Evolutionary conservation across 2,888 invertebrate species (phyloP), one percentile per base, ranked within the genome.

Genomic region (Athalia rosae): DNA sequence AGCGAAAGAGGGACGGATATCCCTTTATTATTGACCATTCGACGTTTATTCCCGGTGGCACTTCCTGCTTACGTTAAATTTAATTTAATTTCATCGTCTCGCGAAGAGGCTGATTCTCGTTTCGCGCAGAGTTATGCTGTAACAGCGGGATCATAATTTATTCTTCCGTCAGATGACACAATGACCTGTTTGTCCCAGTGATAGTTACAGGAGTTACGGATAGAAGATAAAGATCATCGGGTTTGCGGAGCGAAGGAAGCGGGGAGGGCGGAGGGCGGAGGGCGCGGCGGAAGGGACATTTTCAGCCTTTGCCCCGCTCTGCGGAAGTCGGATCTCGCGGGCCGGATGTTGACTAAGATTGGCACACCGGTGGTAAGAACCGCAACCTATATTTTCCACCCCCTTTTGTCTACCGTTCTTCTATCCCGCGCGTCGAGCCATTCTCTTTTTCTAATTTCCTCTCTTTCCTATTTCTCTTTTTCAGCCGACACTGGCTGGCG

Each of bases 201-300:
- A 11, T n/a, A 53, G n/a, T n/a, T 9, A 9, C 53, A n/a, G 4
- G 3, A 9, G 43, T 58, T 43, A 71, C 43, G n/a, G n/a, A n/a
- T n/a, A 62, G 61, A 50, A 74, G 74, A 62, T n/a, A 62, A 74
- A 74, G 74, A 74, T 61, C 61, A 74, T 74, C 74, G 58, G 69
- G 13, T 58, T 45, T 58, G 13, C 5, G 48, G 48, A 28, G 28
- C 28, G 45, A 62, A 74, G 41, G 50, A 74, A 61, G 74, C 74
- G 74, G 61, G 47, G 15, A 61, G 48, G 48, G 45, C 5, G 13
- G n/a, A 50, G 50, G 50, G 62, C 28, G 80, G 81, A 81, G n/a
- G n/a, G 50, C 50, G 62, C 28, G 82, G 76, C 81, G 84, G 83
- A 83, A 81, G 84, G 81, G 82, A 82, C 82, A 79, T 73, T 78